phyloP scores from a whole-genome alignment of 2,888 invertebrate genomes.

The Scelioninae gen. 1 region DNA sequence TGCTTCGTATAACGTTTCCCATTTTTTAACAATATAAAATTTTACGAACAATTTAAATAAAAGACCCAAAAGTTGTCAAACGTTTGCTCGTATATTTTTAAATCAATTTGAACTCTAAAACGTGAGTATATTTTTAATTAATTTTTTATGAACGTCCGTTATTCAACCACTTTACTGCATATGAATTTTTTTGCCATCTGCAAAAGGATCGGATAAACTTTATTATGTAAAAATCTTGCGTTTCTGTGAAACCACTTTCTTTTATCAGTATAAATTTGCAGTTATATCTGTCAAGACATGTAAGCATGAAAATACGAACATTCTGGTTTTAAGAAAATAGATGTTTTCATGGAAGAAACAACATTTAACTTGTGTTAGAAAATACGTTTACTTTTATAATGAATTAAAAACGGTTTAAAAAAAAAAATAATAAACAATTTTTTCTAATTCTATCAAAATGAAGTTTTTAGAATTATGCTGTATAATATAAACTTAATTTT shows the following conservation, averaged over 20 bases:
- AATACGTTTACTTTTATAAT: too few relatives aligned
- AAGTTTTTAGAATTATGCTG: too few relatives aligned
- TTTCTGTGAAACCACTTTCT: background rate
- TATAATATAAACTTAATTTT: too few relatives aligned
- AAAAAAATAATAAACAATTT: too few relatives aligned
- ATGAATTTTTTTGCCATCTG: background rate
- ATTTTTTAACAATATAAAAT: constrained; percentile 4
- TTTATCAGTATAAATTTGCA: constrained; percentile 2
- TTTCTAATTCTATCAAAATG: too few relatives aligned
- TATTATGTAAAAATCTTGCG: background rate
- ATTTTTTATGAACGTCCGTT: background rate
- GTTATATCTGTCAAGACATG: background rate
- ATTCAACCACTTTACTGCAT: background rate
- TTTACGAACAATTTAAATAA: background rate
- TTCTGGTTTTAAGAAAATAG: background rate
- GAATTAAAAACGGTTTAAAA: too few relatives aligned
- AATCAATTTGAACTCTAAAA: too few relatives aligned
- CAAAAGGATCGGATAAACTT: constrained; percentile 7
- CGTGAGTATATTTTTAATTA: too few relatives aligned
- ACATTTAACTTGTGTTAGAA: background rate
- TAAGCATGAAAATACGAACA: constrained; percentile 1
- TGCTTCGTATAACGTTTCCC: background rate
- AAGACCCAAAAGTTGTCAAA: background rate
- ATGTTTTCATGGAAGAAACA: background rate
- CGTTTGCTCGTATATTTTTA: too few relatives aligned